Evolutionary conservation across 1,140 invertebrate species (phyloP), one percentile per base, ranked within the genome.

Genomic region (Nephotettix cincticeps): DNA sequence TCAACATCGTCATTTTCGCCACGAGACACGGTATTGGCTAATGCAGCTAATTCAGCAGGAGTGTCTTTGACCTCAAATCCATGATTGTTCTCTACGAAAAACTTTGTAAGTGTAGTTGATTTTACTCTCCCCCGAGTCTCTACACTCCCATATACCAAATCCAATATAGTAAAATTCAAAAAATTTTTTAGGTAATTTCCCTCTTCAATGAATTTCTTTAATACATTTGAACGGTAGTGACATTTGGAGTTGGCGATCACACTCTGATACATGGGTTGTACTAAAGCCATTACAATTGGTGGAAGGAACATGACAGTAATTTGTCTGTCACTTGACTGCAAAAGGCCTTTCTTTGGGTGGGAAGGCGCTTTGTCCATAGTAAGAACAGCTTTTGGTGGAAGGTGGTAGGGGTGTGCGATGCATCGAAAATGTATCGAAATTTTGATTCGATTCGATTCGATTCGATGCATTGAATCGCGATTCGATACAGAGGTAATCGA

Each of bases 121-220:
- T 63, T 63, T 63, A 63, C 58, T 13, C 19, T 23, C 11, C 29
- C 27, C 47, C 81, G 79, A 74, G 76, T 73, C 0, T 75, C 19
- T 70, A 76, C 78, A 70, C 9, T n/a, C 19, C 36, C 63, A 4
- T 65, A 65, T 19, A 32, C 36, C 1, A 17, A n/a, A 19, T 32
- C 63, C 1, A 65, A 30, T 1, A 29, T 65, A 32, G 6, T 29
- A 36, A 14, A 1, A n/a, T n/a, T n/a, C 3, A 65, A 79, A 40
- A 65, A 65, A 1, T 30, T 17, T 65, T 29, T 65, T 13, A 32
- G 27, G 19, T 54, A 11, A 54, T 54, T 54, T 54, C 23, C 47
- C 21, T 54, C 47, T 11, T 54, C 19, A 54, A 54, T 54, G 11
- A 54, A 21, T 21, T 54, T 54, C 47, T 4, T 54, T 6, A 54